Conservation (phyloP, 2,888 invertebrate species). For the Cordilura impudica region DNA sequence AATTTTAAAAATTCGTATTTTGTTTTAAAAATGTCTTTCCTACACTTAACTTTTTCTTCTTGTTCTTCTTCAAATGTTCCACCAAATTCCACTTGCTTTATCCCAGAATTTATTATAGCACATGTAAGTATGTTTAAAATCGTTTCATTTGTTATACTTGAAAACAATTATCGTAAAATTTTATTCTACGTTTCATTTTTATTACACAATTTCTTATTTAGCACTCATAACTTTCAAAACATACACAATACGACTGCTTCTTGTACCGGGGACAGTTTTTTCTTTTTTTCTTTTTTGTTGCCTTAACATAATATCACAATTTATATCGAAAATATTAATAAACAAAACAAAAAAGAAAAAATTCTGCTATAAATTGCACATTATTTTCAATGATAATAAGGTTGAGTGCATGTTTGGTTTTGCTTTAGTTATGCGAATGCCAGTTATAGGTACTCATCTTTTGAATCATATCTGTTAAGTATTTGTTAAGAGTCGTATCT, state of each 20-base stretch:
- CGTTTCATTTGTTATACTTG: conserved; percentile 55
- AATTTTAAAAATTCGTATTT: too few relatives aligned
- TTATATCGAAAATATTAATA: conserved; percentile 52
- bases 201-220: conserved; percentile 62
- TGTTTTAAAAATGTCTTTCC: too few relatives aligned
- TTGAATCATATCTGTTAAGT: conserved; percentile 38
- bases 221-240: conserved; percentile 54
- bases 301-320: conserved; percentile 49
- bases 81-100: conserved; percentile 58
- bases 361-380: conserved; percentile 51
- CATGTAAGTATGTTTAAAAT: conserved; percentile 42
- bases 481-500: background rate
- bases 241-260: conserved; percentile 33
- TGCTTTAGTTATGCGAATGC: background rate
- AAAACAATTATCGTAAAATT: conserved; percentile 74
- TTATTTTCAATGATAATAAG: conserved; percentile 61
- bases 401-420: conserved; percentile 1
- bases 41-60: too few relatives aligned
- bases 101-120: conserved; percentile 58
- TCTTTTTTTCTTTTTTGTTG: conserved; percentile 34
- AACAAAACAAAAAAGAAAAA: conserved; percentile 58
- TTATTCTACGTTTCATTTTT: conserved; percentile 71
- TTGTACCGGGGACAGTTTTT: conserved; percentile 23
- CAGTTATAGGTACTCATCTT: conserved; percentile 8
- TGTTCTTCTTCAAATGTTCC: too few relatives aligned